A percentile compares a stretch with the other conserved stretches of the same genome.
Evolutionary conservation across 2,113 vertebrate genomes (phyloP).

Genomic region (Sus scrofa): T2T-Sscrofa CM000814.6:123357001-123357500

Average conservation of each 20-base stretch:
- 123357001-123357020: background rate
- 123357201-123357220: background rate
- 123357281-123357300: background rate
- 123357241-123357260: background rate
- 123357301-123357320: background rate
- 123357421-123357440: no score
- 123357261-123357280: background rate
- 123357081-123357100: background rate
- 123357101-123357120: background rate
- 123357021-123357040: background rate
- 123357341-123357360: background rate
- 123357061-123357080: background rate
- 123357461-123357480: no score
- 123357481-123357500: no score
- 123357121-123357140: background rate
- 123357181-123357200: slow-evolving; percentile 1
- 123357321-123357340: slow-evolving; percentile 2
- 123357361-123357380: background rate
- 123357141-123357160: background rate
- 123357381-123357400: no score
- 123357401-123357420: no score
- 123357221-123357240: background rate
- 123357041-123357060: background rate
- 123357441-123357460: no score
- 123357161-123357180: background rate